Base-by-base conservation (phyloP, 2,888 invertebrate genomes). In the Uloborus plumipes region DNA sequence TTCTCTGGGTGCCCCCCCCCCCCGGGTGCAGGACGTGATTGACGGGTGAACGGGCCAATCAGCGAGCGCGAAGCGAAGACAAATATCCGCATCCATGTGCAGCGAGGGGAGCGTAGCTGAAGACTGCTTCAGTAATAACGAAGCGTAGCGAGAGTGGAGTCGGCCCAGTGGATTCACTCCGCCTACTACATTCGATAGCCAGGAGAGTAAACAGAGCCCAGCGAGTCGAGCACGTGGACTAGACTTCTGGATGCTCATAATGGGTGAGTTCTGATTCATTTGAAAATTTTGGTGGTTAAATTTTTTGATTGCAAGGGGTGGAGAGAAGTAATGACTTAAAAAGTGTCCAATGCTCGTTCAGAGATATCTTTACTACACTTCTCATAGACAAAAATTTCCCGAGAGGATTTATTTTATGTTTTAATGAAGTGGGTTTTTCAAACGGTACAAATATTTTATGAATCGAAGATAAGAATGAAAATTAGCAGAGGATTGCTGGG, bases 101-200 rank as follows among this genome's bases (percentile, higher is more conserved):
- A 74, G 58, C 74, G 74, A 74, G 58, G 58, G 39, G 64, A 64
- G 64, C 39, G 49, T 65, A 51, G 66, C 66, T 51, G 66, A 66
- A 11, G 51, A 22, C 6, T 39, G 51, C 50, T 49, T 66, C 26
- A 18, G n/a, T 51, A 66, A 66, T 66, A 51, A 51, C 66, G 51
- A 66, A 51, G 65, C 50, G 49, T 65, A 65, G 65, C 49, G 59
- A 39, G 9, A 53, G 53, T 66, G 31, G 76, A 76, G 69, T 75
- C 75, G 67, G 75, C 58, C 51, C 66, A 75, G 67, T 75, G 61
- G 64, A 39, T 66, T 51, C 59, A 75, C 75, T 76, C 76, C 76
- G 76, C 76, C 75, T 66, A 66, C 73, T 7, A 49, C 39, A 26
- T 39, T 18, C 53, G 22, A 18, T 16, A 16, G 31, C 47, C 18